Conservation (phyloP, 2,797 vertebrate genomes). For the Chiloscyllium punctatum region DNA sequence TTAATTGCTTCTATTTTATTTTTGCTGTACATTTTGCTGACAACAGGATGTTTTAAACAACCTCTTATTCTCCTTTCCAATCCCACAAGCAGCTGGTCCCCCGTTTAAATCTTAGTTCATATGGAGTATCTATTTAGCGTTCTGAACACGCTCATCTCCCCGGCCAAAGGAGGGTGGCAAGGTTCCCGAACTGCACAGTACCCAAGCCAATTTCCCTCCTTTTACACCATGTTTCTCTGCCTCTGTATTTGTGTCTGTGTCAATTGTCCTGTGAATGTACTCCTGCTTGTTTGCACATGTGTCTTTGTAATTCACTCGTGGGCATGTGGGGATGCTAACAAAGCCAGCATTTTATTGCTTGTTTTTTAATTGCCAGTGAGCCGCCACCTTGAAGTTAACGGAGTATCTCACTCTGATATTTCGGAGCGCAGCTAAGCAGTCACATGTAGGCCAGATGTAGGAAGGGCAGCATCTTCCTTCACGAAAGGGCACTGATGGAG, state of each 20-base stretch:
- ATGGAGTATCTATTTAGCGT: background rate
- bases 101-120: background rate
- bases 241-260: background rate
- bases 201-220: background rate
- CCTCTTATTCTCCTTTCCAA: background rate
- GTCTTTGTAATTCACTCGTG: background rate
- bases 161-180: background rate
- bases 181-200: background rate
- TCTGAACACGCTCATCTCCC: too few species aligned
- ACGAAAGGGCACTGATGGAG: background rate
- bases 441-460: background rate
- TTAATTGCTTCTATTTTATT: slow-evolving; percentile 17
- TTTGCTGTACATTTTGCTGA: background rate
- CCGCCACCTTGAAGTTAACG: background rate
- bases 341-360: background rate
- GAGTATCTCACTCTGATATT: background rate
- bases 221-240: background rate
- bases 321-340: background rate
- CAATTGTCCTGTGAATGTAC: background rate
- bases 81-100: background rate
- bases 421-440: background rate
- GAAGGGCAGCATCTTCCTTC: background rate
- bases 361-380: background rate
- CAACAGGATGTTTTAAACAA: background rate
- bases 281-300: background rate